Conservation (phyloP, 1,140 invertebrate species). For the Agrilus planipennis region DNA sequence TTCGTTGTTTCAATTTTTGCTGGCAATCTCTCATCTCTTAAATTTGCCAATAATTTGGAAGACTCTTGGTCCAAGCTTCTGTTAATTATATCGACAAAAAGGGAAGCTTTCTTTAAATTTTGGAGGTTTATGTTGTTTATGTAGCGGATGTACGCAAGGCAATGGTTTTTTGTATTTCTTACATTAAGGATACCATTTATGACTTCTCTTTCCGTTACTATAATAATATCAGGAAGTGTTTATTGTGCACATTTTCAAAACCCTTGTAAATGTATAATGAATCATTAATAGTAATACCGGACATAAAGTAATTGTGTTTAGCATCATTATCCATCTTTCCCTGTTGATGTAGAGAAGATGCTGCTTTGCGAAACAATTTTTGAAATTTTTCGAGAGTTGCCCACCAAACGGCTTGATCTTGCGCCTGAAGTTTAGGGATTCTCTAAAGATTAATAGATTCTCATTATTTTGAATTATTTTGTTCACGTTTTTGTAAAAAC, state of each 20-base stretch:
- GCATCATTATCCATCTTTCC: slow-evolving; percentile 85
- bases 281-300: too few species aligned
- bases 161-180: slow-evolving; percentile 91
- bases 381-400: slow-evolving; percentile 92
- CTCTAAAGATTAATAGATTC: slow-evolving; percentile 49
- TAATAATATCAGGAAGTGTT: slow-evolving; percentile 18
- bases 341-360: slow-evolving; percentile 67
- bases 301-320: slow-evolving; percentile 99
- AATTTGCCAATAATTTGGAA: slow-evolving; percentile 74
- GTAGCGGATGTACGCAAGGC: slow-evolving; percentile 88
- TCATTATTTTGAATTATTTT: too few species aligned
- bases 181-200: slow-evolving; percentile 91
- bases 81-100: slow-evolving; percentile 92
- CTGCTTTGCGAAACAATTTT: slow-evolving; percentile 84
- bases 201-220: slow-evolving; percentile 95
- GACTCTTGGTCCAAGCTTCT: slow-evolving; percentile 89
- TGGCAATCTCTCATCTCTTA: slow-evolving; percentile 78
- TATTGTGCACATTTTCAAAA: neutral
- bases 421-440: slow-evolving; percentile 88
- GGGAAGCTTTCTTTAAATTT: slow-evolving; percentile 83
- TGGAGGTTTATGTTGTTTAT: slow-evolving; percentile 97
- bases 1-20: slow-evolving; percentile 81
- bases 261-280: neutral
- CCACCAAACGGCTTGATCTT: slow-evolving; percentile 96
- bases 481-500: slow-evolving; percentile 44